Conservation (phyloP, 1,140 invertebrate genomes). For the Glossosoma conforme region DNA sequence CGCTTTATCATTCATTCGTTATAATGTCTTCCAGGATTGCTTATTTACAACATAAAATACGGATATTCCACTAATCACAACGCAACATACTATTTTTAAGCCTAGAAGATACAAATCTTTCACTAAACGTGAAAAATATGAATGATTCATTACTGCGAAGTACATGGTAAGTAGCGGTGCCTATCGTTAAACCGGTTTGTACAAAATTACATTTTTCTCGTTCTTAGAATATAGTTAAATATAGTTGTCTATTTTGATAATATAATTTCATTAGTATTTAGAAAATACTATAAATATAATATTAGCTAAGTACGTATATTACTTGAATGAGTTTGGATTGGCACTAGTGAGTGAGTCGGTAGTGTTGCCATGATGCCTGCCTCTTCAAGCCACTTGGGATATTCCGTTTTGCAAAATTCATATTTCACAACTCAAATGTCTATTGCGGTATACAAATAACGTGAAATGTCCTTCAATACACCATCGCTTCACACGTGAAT, state of each 20-base stretch:
- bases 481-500: background rate
- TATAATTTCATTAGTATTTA: background rate
- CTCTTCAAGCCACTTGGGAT: constrained; percentile 5
- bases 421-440: constrained; percentile 6
- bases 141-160: too few species aligned
- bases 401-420: background rate
- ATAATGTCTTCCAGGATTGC: too few species aligned
- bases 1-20: too few species aligned
- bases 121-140: too few species aligned
- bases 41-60: background rate
- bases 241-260: background rate
- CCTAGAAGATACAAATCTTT: too few species aligned
- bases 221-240: background rate
- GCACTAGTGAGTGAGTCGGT: background rate
- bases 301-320: constrained; percentile 7
- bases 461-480: background rate
- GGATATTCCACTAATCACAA: too few species aligned
- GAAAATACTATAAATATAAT: constrained; percentile 4
- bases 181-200: too few species aligned
- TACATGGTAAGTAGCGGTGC: too few species aligned
- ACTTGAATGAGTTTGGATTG: background rate
- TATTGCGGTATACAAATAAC: background rate
- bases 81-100: too few species aligned
- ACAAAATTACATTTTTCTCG: background rate
- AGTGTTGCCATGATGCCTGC: background rate